A percentile compares a stretch with the other conserved stretches of the same genome.
These are phyloP conservation scores for Synanthedon andrenaeformis DNA, from an alignment of 2,888 invertebrate species.

Conservation along the genomic window DNA sequence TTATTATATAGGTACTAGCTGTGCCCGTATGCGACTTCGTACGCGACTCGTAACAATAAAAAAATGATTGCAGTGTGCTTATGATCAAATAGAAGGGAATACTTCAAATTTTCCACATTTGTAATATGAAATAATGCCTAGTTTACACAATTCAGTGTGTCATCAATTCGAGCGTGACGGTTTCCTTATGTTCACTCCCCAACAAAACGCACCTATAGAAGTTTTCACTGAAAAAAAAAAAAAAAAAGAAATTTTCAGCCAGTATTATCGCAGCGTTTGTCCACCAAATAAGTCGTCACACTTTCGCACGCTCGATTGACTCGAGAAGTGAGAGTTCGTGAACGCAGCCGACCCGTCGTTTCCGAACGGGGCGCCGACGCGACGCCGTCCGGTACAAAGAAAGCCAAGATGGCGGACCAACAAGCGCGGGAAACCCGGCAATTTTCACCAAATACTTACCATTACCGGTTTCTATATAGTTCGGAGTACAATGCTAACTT, in stretches of 20 bases:
- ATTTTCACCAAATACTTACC: constrained; percentile 29
- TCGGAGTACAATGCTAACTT: constrained; percentile 1
- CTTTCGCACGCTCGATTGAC: constrained; percentile 25
- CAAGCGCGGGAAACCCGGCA: constrained; percentile 23
- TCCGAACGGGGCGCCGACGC: constrained; percentile 46
- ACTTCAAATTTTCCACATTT: too few species aligned
- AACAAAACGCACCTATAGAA: too few species aligned
- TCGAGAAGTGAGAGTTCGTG: constrained; percentile 28
- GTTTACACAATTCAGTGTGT: too few species aligned
- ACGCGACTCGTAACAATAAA: too few species aligned
- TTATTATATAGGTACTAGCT: too few species aligned
- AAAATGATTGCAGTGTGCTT: too few species aligned
- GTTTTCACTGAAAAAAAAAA: too few species aligned
- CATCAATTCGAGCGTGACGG: too few species aligned
- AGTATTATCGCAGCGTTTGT: not conserved
- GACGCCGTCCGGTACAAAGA: constrained; percentile 51
- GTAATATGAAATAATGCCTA: too few species aligned
- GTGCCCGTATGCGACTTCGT: too few species aligned
- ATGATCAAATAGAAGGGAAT: too few species aligned
- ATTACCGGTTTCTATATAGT: constrained; percentile 30
- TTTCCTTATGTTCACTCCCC: too few species aligned
- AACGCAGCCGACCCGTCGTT: constrained; percentile 29
- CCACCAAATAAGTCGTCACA: constrained; percentile 7
- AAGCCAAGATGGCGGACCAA: constrained; percentile 16
- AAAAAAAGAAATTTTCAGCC: not conserved